phyloP scores from a whole-genome alignment of 2,888 invertebrate species.

The Emmelina monodactyla region DNA sequence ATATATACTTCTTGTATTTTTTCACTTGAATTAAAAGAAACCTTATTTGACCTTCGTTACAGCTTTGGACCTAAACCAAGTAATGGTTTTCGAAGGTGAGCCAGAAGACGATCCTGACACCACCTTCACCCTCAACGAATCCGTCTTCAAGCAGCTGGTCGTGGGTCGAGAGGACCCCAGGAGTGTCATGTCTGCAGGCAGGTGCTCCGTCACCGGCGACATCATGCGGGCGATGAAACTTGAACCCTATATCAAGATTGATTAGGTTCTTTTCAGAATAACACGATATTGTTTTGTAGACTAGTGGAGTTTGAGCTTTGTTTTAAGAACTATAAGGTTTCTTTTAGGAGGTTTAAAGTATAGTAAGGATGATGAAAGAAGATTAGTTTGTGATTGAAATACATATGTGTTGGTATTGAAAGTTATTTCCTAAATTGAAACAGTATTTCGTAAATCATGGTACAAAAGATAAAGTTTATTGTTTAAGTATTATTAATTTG shows the following conservation, averaged over 20 bases:
- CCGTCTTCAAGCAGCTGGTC: conserved; percentile 49
- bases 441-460: no score
- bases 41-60: conserved; percentile 21
- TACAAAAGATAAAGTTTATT: no score
- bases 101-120: conserved; percentile 52
- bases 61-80: conserved; percentile 53
- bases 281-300: not conserved
- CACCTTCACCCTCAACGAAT: conserved; percentile 52
- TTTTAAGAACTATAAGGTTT: no score
- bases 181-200: conserved; percentile 51
- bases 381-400: no score
- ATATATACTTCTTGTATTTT: not conserved
- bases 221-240: conserved; percentile 61
- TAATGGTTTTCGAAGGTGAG: conserved; percentile 50
- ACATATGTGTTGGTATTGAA: no score
- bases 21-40: not conserved
- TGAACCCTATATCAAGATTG: conserved; percentile 51
- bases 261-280: conserved; percentile 22
- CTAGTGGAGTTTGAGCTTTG: not conserved
- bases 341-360: no score
- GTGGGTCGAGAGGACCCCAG: conserved; percentile 44
- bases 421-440: no score
- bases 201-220: conserved; percentile 59
- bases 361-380: no score
- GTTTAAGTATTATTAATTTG: no score